phyloP scores from a whole-genome alignment of 92 coral and sea anemone species.

The Epizoanthus illoricatus region DNA sequence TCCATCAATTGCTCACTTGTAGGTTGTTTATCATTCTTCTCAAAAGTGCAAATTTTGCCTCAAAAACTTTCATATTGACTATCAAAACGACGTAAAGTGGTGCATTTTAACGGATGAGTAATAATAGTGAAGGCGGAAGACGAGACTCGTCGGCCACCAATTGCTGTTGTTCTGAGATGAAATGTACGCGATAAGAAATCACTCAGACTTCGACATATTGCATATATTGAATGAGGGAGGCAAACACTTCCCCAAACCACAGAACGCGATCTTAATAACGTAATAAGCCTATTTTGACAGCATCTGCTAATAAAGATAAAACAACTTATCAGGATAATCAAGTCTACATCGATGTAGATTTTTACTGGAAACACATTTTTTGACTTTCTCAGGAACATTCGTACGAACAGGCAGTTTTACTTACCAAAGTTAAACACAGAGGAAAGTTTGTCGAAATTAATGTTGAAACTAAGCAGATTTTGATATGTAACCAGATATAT shows the following conservation, averaged over 20 bases:
- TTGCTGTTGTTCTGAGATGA: neutral
- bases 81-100: neutral
- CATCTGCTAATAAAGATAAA: conserved; percentile 8
- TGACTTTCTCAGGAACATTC: neutral
- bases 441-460: neutral
- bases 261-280: conserved; percentile 10
- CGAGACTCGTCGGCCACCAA: conserved; percentile 4
- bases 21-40: neutral
- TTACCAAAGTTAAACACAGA: neutral
- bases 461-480: neutral
- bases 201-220: neutral
- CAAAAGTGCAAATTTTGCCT: neutral
- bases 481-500: conserved; percentile 9
- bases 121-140: conserved; percentile 17
- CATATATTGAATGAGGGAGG: neutral
- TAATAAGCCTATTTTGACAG: conserved; percentile 27
- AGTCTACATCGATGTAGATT: neutral
- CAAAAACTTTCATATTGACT: neutral
- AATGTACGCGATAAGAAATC: neutral
- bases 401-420: neutral
- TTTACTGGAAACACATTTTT: conserved; percentile 3
- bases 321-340: conserved; percentile 8
- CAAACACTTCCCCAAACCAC: conserved; percentile 13
- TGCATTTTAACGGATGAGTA: conserved; percentile 6
- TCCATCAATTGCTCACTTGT: conserved; percentile 8